A percentile compares a stretch with the other conserved stretches of the same genome.
Evolutionary conservation across 1,140 invertebrate species (phyloP).

Genomic region (Charaxes varanes): DNA sequence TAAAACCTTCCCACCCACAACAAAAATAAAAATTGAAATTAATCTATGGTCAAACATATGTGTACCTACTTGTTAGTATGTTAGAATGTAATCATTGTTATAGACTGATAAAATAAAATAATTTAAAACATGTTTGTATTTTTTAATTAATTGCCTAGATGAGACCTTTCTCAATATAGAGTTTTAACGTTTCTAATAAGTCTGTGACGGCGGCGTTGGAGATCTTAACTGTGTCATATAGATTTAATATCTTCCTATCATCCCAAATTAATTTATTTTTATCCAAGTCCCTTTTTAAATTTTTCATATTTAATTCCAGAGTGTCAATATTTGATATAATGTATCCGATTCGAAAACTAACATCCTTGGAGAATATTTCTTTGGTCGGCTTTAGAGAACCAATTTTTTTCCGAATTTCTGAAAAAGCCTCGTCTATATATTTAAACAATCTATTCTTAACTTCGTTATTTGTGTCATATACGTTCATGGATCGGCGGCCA

Average conservation of each 20-base stretch:
- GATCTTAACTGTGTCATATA: conserved; percentile 36
- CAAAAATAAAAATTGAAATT: conserved; percentile 10
- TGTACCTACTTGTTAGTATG: conserved; percentile 2
- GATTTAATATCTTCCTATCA: conserved; percentile 30
- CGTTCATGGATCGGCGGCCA: conserved; percentile 8
- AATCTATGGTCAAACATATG: conserved; percentile 24
- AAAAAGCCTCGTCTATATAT: conserved; percentile 34
- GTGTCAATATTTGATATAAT: conserved; percentile 36
- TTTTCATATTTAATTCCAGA: conserved; percentile 30
- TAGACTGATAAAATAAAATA: conserved; percentile 24
- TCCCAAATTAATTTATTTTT: conserved; percentile 24
- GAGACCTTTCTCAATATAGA: conserved; percentile 10
- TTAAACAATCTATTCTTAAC: conserved; percentile 31
- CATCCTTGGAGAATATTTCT: conserved; percentile 16
- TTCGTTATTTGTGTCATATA: conserved; percentile 4
- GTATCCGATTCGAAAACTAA: conserved; percentile 36
- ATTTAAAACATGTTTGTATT: not conserved
- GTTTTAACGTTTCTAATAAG: conserved; percentile 23
- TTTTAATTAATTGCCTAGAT: not conserved
- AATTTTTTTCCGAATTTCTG: conserved; percentile 31
- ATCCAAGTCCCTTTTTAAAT: conserved; percentile 26
- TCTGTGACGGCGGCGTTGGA: conserved; percentile 21
- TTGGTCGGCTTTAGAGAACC: conserved; percentile 23
- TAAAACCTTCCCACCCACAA: not conserved
- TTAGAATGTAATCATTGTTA: conserved; percentile 11